phyloP scores from a whole-genome alignment of 2,888 invertebrate species.

The Omphaloscelis lunosa region DNA sequence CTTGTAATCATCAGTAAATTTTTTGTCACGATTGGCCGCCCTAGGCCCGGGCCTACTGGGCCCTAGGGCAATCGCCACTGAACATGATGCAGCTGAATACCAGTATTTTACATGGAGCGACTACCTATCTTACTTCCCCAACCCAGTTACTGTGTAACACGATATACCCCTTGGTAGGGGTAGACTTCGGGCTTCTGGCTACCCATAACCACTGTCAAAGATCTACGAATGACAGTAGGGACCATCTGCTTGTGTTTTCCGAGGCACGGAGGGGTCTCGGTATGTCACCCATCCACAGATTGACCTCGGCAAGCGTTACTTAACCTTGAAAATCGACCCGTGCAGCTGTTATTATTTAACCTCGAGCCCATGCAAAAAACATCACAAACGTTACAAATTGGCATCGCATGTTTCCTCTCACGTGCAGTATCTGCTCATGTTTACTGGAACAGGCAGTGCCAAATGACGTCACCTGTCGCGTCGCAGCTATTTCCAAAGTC shows the following conservation, averaged over 20 bases:
- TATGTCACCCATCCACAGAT: neutral
- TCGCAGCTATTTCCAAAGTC: constrained; percentile 71
- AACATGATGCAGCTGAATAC: neutral
- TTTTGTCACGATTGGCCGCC: no score
- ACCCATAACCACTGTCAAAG: neutral
- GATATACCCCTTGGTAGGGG: neutral
- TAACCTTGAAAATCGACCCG: neutral
- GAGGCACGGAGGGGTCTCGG: neutral
- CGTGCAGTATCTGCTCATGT: constrained; percentile 58
- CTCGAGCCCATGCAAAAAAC: neutral
- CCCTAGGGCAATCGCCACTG: no score
- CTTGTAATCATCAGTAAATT: no score
- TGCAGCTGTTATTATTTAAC: neutral
- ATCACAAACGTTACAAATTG: constrained; percentile 58
- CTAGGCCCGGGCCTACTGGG: no score
- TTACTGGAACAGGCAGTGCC: constrained; percentile 70
- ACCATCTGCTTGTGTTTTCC: neutral
- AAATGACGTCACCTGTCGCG: constrained; percentile 73
- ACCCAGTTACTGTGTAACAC: neutral
- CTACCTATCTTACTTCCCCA: neutral
- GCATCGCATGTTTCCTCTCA: constrained; percentile 56
- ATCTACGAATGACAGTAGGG: neutral
- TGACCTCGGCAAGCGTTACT: neutral
- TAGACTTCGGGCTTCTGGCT: neutral
- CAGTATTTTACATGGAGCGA: neutral